Conservation (phyloP, 2,888 invertebrate genomes). For the Tricholauxania praeusta region DNA sequence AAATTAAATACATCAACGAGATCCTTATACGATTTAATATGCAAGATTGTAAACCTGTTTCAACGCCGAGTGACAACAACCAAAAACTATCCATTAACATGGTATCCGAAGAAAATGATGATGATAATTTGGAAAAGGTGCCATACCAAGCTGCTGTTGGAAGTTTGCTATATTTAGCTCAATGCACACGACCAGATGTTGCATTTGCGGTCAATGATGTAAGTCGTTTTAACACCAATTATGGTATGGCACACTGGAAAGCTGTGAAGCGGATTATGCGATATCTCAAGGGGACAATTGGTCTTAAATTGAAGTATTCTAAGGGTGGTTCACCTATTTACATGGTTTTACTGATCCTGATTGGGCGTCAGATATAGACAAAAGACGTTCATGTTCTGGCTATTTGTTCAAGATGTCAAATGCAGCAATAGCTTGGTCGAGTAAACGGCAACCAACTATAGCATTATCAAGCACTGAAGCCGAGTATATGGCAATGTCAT, state of each 20-base stretch:
- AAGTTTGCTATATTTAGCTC: too few species aligned
- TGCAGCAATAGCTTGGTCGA: too few species aligned
- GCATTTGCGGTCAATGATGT: slow-evolving; percentile 46
- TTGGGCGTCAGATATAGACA: too few species aligned
- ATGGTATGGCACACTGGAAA: slow-evolving; percentile 41
- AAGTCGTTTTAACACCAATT: slow-evolving; percentile 41
- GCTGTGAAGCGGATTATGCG: slow-evolving; percentile 43
- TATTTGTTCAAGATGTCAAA: too few species aligned
- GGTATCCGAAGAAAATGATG: slow-evolving; percentile 10
- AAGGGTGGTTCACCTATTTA: too few species aligned
- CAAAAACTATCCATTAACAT: slow-evolving; percentile 38
- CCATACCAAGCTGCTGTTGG: slow-evolving; percentile 37
- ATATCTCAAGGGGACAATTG: slow-evolving; percentile 36
- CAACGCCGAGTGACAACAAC: slow-evolving; percentile 44
- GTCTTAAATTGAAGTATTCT: slow-evolving; percentile 35
- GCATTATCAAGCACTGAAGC: too few species aligned
- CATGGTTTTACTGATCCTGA: too few species aligned
- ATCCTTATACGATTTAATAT: slow-evolving; percentile 44
- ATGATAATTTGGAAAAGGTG: slow-evolving; percentile 46
- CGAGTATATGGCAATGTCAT: too few species aligned
- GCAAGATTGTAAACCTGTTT: slow-evolving; percentile 36
- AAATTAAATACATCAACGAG: slow-evolving; percentile 41
- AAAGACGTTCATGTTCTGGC: too few species aligned
- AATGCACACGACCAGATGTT: slow-evolving; percentile 44
- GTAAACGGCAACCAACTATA: too few species aligned